Percentiles rank a stretch among this genome's conserved stretches.
These are phyloP conservation scores for Pygocentrus nattereri DNA, from an alignment of 2,797 vertebrate species.

Conservation along the genomic window DNA sequence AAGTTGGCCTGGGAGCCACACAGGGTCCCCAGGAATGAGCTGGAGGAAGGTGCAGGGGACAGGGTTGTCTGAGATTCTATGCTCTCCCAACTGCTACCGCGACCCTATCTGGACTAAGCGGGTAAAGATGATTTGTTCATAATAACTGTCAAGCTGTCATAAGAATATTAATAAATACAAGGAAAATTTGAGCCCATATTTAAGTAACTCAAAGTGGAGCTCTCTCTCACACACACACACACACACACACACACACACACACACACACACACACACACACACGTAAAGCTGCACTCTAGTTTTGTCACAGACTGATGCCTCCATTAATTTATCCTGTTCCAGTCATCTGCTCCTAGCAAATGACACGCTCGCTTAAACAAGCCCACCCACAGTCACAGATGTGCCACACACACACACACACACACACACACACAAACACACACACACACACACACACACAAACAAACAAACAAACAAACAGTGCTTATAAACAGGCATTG, in stretches of 20 bases:
- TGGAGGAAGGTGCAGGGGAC: too few relatives aligned
- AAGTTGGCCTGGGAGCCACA: too few relatives aligned
- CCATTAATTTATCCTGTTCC: conserved; percentile 19
- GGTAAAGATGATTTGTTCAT: too few relatives aligned
- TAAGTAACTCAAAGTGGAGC: neutral
- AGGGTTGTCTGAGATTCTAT: too few relatives aligned
- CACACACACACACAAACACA: neutral
- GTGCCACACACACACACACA: neutral
- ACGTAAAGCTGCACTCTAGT: neutral
- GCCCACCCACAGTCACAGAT: neutral
- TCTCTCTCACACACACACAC: neutral
- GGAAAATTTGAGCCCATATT: neutral
- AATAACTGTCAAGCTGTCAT: neutral
- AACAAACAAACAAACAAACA: neutral
- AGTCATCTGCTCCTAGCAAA: conserved; percentile 4
- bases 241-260: neutral
- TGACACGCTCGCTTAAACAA: neutral
- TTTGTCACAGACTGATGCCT: conserved; percentile 23
- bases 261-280: neutral
- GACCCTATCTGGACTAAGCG: too few relatives aligned
- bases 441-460: neutral
- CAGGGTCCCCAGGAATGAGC: too few relatives aligned
- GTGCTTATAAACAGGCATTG: neutral
- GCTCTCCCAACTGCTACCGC: too few relatives aligned
- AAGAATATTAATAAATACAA: neutral